phyloP scores from a whole-genome alignment of 2,888 invertebrate species.

The Zhengitettix transpicula region DNA sequence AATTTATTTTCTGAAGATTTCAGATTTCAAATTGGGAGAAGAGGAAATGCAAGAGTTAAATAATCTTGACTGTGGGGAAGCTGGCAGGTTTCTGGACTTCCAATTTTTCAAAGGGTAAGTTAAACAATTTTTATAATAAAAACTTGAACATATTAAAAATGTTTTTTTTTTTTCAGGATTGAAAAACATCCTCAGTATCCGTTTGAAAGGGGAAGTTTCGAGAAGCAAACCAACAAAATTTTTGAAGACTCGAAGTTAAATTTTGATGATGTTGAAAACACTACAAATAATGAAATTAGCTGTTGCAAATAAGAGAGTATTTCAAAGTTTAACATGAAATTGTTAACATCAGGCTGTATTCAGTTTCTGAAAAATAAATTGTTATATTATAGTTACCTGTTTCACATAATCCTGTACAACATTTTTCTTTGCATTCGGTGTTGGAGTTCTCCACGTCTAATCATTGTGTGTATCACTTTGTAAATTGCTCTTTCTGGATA shows the following conservation, averaged over 20 bases:
- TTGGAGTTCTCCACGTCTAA: conserved; percentile 87
- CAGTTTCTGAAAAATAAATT: no score
- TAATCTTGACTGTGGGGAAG: conserved; percentile 43
- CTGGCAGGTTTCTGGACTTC: conserved; percentile 54
- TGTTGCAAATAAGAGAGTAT: no score
- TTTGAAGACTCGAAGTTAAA: background rate
- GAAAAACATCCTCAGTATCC: conserved; percentile 58
- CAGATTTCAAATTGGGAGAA: conserved; percentile 48
- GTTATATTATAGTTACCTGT: background rate
- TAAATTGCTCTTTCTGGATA: conserved; percentile 73
- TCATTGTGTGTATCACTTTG: conserved; percentile 89
- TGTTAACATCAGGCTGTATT: no score
- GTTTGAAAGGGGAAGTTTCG: conserved; percentile 23
- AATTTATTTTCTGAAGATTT: conserved; percentile 23
- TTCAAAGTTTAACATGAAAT: no score
- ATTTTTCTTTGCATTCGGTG: conserved; percentile 93
- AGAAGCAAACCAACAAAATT: background rate
- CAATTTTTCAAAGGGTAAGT: conserved; percentile 45
- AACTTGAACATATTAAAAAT: background rate
- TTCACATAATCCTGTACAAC: conserved; percentile 76
- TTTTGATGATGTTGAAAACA: no score
- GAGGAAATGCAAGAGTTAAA: conserved; percentile 44
- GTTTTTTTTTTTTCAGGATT: conserved; percentile 20
- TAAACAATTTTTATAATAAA: background rate
- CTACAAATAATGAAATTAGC: no score